Percentiles rank a stretch among this genome's conserved stretches.
Conservation (phyloP, 1,140 invertebrate genomes). For the Pogonus chalceus region DNA sequence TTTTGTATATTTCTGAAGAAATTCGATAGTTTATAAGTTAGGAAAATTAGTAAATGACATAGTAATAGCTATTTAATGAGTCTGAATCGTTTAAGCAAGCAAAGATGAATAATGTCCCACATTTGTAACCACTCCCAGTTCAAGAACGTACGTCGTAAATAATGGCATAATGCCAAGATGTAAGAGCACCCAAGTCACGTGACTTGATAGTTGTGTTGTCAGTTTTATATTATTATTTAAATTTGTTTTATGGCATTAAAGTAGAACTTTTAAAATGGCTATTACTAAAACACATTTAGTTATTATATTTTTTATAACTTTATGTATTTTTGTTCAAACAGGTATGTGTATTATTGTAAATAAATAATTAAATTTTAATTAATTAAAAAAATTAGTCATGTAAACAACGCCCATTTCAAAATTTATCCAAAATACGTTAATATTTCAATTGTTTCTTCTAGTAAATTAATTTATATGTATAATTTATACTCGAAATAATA, state of each 20-base stretch:
- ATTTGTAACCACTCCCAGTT: not conserved
- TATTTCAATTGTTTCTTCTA: too few relatives aligned
- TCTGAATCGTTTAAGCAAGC: too few relatives aligned
- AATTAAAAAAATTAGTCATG: not conserved
- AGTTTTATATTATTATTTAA: not conserved
- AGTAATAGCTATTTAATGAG: too few relatives aligned
- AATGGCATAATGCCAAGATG: not conserved
- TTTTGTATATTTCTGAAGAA: too few relatives aligned
- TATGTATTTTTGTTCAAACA: not conserved
- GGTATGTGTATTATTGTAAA: not conserved
- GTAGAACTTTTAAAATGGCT: not conserved
- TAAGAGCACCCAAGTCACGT: not conserved
- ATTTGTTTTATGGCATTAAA: not conserved
- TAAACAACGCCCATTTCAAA: conserved; percentile 2
- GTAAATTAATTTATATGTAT: too few relatives aligned
- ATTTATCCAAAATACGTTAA: too few relatives aligned
- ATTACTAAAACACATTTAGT: not conserved
- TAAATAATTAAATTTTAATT: not conserved
- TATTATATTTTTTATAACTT: not conserved
- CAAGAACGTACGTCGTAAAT: not conserved
- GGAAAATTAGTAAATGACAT: too few relatives aligned
- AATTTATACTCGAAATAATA: too few relatives aligned
- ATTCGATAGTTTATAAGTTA: too few relatives aligned
- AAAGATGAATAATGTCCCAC: too few relatives aligned
- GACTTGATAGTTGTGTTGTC: not conserved